Base-by-base conservation (phyloP, 2,797 vertebrate species). In the Esox masquinongy region DNA sequence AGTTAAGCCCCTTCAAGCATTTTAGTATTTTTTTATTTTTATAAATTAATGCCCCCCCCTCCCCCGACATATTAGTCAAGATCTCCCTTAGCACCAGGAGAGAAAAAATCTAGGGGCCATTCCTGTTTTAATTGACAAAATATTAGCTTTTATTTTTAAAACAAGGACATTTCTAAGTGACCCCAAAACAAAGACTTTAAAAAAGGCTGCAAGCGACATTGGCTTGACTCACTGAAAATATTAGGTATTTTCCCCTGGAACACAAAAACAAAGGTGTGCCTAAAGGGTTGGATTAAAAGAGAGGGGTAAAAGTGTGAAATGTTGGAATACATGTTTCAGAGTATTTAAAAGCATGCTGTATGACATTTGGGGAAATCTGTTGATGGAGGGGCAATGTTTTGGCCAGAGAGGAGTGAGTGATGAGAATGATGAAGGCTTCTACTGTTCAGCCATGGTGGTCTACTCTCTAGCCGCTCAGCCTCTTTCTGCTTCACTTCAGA, bases 371-470 rank as follows among this genome's bases (percentile, higher is more conserved):
- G 66, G 36, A 39, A 36, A 36, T 36, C 16, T 11, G 17, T 19
- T 36, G 8, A 14, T 22, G n/a, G n/a, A 56, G 19, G 16, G 53
- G 53, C 9, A 22, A 68, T 36, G 9, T 47, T 47, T 68, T 36
- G 36, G 34, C 19, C 7, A 49, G 1, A 39, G 5, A 39, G 36
- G 9, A 47, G 39, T 12, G 14, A 47, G 68, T 47, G 22, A 39
- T 36, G 36, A 39, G 56, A 6, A 2, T 26, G 36, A 31, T 19
- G 43, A 22, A 56, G 59, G 36, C n/a, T 72, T 68, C 53, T 70
- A 19, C 29, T 26, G 11, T 17, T 78, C 69, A 63, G 22, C 31
- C 66, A 63, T 39, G 73, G 77, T 76, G 79, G 73, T 75, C 75
- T 11, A 56, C 7, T 29, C 14, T 63, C 22, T 6, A 26, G 24